Percentiles rank a stretch among this genome's conserved stretches.
These are phyloP conservation scores for Polymixis flavicincta DNA, from an alignment of 2,888 invertebrate genomes.

Conservation along the genomic window DNA sequence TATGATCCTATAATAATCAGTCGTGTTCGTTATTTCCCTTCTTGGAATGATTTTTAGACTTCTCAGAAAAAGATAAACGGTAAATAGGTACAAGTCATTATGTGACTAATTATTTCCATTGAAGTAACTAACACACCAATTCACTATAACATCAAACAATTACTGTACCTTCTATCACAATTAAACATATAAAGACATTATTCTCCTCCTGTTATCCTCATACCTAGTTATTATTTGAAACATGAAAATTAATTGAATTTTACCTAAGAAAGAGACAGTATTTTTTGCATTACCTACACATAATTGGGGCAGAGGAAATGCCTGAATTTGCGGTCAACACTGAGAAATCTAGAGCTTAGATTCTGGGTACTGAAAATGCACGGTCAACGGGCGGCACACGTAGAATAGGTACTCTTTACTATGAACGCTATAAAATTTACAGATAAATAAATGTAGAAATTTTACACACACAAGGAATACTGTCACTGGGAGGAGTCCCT, in stretches of 20 bases:
- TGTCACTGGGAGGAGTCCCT: too few relatives aligned
- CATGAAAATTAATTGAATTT: background rate
- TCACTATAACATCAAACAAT: slow-evolving; percentile 22
- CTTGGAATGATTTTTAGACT: slow-evolving; percentile 10
- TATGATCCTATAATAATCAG: slow-evolving; percentile 31
- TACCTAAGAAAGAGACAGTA: too few relatives aligned
- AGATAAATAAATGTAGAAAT: too few relatives aligned
- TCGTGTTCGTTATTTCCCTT: background rate
- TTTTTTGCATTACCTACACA: background rate
- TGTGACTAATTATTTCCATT: background rate
- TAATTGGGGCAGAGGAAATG: background rate
- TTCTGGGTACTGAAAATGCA: background rate
- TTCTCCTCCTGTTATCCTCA: background rate
- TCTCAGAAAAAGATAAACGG: slow-evolving; percentile 11
- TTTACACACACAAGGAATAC: too few relatives aligned
- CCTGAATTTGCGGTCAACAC: too few relatives aligned
- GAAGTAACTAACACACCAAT: slow-evolving; percentile 4
- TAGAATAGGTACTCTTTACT: too few relatives aligned
- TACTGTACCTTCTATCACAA: slow-evolving; percentile 28
- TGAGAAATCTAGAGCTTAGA: background rate
- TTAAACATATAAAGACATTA: slow-evolving; percentile 42
- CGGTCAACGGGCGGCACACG: background rate
- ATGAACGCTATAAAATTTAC: too few relatives aligned
- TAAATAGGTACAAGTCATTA: background rate
- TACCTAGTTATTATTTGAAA: background rate